These are phyloP conservation scores for Athalia cordata DNA, from an alignment of 2,888 invertebrate species.

Conservation along the genomic window DNA sequence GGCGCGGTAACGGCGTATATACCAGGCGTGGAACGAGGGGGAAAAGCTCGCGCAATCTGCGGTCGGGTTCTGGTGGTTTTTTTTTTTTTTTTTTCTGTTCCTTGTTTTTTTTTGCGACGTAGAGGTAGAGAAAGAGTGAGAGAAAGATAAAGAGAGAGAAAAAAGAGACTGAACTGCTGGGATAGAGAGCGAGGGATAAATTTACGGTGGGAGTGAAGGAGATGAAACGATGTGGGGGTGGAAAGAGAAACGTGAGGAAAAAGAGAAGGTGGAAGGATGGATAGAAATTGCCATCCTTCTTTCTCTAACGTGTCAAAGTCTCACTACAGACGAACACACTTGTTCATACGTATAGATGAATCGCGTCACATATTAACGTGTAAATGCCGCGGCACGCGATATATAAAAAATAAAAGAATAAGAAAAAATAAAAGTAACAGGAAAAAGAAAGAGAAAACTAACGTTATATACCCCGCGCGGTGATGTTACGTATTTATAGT, in stretches of 20 bases:
- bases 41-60: constrained; percentile 54
- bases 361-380: neutral
- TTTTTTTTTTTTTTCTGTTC: neutral
- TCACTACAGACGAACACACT: neutral
- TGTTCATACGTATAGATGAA: no score
- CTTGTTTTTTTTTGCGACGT: constrained; percentile 16
- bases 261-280: constrained; percentile 35
- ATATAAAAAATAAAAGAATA: no score
- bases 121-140: constrained; percentile 51
- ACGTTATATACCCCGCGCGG: no score
- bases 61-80: constrained; percentile 22
- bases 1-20: constrained; percentile 64
- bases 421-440: no score
- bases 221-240: constrained; percentile 2
- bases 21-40: constrained; percentile 72
- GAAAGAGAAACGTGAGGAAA: constrained; percentile 50
- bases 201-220: no score
- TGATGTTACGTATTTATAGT: no score
- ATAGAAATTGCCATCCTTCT: constrained; percentile 3
- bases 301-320: constrained; percentile 36
- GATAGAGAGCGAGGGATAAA: no score
- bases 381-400: neutral
- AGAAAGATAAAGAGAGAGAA: constrained; percentile 52
- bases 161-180: constrained; percentile 33
- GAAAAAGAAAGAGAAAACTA: no score